Evolutionary conservation across 2,113 vertebrate species (phyloP).

Genomic region (Myrmophylax atrothorax): DNA sequence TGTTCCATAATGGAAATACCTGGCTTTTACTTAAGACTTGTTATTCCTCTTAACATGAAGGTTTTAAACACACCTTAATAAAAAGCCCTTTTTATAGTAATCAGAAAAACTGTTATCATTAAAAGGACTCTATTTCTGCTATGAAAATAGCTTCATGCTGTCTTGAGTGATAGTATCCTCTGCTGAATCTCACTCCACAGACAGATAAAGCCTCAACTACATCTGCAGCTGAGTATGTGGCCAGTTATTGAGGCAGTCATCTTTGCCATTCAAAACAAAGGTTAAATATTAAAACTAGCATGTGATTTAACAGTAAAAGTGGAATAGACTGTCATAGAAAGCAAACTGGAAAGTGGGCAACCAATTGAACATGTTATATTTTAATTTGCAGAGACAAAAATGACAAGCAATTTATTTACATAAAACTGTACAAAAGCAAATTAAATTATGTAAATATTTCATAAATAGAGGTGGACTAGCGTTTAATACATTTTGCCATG

Average conservation of each 20-base stretch:
- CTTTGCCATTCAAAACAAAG: neutral
- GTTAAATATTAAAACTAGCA: neutral
- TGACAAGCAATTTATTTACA: conserved; percentile 99
- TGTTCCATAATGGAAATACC: neutral
- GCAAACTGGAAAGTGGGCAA: conserved; percentile 67
- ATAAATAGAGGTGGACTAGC: conserved; percentile 99
- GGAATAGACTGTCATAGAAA: conserved; percentile 50
- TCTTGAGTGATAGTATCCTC: neutral
- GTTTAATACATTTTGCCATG: conserved; percentile 98
- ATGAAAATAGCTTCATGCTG: neutral
- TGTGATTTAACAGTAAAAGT: conserved; percentile 17
- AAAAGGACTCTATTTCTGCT: neutral
- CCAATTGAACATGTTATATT: conserved; percentile 96
- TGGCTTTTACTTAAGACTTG: neutral
- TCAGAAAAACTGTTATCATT: neutral
- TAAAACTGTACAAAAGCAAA: conserved; percentile 99
- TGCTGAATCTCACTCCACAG: neutral
- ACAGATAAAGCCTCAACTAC: neutral
- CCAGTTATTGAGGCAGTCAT: neutral
- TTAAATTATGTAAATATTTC: conserved; percentile 99
- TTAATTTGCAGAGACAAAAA: conserved; percentile 99
- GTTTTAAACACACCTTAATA: neutral
- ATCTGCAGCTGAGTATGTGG: neutral
- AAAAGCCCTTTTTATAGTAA: conserved; percentile 6
- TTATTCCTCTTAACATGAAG: neutral